These are phyloP conservation scores for Leptinotarsa peninsularis DNA, from an alignment of 2,888 invertebrate species.

Conservation along the genomic window DNA sequence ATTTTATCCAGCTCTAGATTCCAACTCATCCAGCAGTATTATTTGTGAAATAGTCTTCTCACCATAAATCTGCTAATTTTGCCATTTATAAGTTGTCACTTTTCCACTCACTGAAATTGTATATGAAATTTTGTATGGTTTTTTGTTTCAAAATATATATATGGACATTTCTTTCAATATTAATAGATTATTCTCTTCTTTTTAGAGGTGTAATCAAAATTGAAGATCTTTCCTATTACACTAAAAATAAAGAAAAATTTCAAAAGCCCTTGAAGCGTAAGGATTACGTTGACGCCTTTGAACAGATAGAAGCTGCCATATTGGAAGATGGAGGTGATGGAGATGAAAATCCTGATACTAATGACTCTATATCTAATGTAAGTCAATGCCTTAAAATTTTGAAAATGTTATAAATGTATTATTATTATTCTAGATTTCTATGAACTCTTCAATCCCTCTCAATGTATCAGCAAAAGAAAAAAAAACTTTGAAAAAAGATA, in stretches of 20 bases:
- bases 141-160: too few species aligned
- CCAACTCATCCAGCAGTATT: too few species aligned
- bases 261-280: conserved; percentile 82
- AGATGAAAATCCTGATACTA: conserved; percentile 42
- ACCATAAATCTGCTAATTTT: too few species aligned
- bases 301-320: conserved; percentile 86
- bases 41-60: too few species aligned
- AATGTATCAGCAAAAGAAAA: conserved; percentile 34
- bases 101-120: too few species aligned
- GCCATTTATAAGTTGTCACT: too few species aligned
- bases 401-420: neutral
- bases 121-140: too few species aligned
- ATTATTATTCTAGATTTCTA: conserved; percentile 26
- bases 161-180: neutral
- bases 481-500: conserved; percentile 37
- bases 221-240: conserved; percentile 88
- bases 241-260: conserved; percentile 82
- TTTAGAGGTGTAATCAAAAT: conserved; percentile 79
- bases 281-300: conserved; percentile 88
- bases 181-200: conserved; percentile 18
- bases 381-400: neutral
- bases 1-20: too few species aligned
- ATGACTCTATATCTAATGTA: conserved; percentile 30
- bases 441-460: conserved; percentile 33
- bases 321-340: conserved; percentile 63